Conservation (phyloP, 2,888 invertebrate species). For the Morinoia aosen region DNA sequence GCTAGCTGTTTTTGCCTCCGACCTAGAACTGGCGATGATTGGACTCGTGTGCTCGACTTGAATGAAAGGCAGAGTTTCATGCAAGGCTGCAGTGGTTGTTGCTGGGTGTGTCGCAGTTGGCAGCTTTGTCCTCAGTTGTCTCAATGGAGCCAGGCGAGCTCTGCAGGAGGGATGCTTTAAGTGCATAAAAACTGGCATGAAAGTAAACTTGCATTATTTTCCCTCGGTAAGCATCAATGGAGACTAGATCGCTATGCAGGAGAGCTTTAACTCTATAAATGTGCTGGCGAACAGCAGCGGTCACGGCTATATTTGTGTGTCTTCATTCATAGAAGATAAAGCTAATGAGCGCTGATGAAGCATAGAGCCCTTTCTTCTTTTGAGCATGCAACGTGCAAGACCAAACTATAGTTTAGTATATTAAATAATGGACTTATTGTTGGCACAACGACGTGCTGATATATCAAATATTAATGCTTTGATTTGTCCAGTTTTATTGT, state of each 20-base stretch:
- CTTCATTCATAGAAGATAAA: background rate
- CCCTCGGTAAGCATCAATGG: background rate
- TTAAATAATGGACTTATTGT: too few relatives aligned
- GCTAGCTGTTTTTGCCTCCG: background rate
- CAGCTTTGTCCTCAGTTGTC: background rate
- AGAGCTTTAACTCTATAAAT: constrained; percentile 18
- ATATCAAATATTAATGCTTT: too few relatives aligned
- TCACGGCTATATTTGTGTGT: background rate
- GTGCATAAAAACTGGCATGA: background rate
- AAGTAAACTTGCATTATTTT: background rate
- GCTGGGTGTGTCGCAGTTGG: background rate
- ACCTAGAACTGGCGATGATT: background rate
- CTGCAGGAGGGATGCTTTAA: background rate
- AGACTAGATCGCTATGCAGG: background rate
- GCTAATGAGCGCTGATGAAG: background rate
- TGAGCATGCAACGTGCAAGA: too few relatives aligned
- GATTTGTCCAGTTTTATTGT: too few relatives aligned
- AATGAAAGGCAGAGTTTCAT: background rate
- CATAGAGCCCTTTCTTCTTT: too few relatives aligned
- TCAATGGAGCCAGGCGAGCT: background rate
- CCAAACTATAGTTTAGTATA: too few relatives aligned
- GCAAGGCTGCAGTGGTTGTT: background rate
- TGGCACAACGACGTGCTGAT: too few relatives aligned
- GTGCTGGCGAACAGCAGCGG: background rate
- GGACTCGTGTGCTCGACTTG: background rate